Evolutionary conservation across 2,888 invertebrate genomes (phyloP).

Genomic region (Euclidia mi): DNA sequence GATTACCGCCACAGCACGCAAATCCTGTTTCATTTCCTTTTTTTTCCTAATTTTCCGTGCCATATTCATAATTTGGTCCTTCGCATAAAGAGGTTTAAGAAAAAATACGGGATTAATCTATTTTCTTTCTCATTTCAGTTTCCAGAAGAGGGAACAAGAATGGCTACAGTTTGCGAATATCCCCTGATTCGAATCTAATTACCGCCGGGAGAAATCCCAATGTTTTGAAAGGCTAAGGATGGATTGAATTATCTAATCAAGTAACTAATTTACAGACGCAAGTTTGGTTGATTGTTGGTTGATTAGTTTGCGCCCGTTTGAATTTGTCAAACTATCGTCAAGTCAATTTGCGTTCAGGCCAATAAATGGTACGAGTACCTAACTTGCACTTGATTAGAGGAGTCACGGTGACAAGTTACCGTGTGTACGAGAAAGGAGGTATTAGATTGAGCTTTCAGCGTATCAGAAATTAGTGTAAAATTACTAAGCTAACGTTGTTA

Average conservation of each 20-base stretch:
- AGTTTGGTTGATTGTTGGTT: conserved; percentile 58
- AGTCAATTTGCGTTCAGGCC: conserved; percentile 48
- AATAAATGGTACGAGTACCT: conserved; percentile 25
- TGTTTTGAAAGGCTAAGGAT: conserved; percentile 34
- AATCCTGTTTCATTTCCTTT: conserved; percentile 55
- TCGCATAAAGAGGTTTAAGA: conserved; percentile 42
- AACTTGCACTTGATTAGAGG: conserved; percentile 37
- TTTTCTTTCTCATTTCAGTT: conserved; percentile 32
- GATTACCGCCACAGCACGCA: conserved; percentile 51
- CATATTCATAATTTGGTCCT: conserved; percentile 51
- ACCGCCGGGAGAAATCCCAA: conserved; percentile 9
- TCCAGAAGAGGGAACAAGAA: conserved; percentile 23
- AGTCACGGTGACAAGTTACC: conserved; percentile 26
- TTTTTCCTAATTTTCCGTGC: conserved; percentile 51
- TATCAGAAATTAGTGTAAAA: too few species aligned
- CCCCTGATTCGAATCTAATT: conserved; percentile 12
- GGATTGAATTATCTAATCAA: conserved; percentile 50
- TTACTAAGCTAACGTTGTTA: too few species aligned
- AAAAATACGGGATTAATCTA: conserved; percentile 40
- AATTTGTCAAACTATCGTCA: conserved; percentile 56
- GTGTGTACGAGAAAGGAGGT: neutral
- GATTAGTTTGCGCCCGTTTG: conserved; percentile 59
- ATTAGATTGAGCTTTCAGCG: too few species aligned
- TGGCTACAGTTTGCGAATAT: conserved; percentile 4
- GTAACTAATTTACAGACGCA: conserved; percentile 52